Conservation (phyloP, 2,888 invertebrate species). For the Baronia brevicornis region DNA sequence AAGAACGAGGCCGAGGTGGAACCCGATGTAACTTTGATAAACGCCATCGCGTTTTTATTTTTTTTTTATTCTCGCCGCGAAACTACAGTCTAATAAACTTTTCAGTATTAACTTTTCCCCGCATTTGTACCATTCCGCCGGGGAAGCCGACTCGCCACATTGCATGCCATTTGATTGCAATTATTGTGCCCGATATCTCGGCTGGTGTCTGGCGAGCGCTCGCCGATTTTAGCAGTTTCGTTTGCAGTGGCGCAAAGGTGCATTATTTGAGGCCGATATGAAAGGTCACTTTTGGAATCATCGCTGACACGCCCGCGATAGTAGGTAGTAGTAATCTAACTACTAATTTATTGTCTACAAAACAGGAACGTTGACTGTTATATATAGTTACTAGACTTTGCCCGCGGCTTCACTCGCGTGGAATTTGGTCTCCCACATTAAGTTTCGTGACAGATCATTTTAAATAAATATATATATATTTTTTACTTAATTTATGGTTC, state of each 20-base stretch:
- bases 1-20: slow-evolving; percentile 24
- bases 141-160: slow-evolving; percentile 23
- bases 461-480: too few species aligned
- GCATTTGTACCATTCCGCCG: slow-evolving; percentile 23
- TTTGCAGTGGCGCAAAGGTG: too few species aligned
- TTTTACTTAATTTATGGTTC: too few species aligned
- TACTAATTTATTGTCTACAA: too few species aligned
- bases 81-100: slow-evolving; percentile 28
- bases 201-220: slow-evolving; percentile 22
- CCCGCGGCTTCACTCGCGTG: too few species aligned
- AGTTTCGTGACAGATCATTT: too few species aligned
- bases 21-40: slow-evolving; percentile 26
- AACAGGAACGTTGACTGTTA: too few species aligned
- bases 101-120: slow-evolving; percentile 31
- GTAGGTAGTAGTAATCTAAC: too few species aligned
- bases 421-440: too few species aligned
- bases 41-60: slow-evolving; percentile 22
- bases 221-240: slow-evolving; percentile 19
- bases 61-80: slow-evolving; percentile 20
- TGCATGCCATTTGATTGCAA: slow-evolving; percentile 45
- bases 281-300: too few species aligned
- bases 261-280: slow-evolving; percentile 4
- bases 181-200: slow-evolving; percentile 39
- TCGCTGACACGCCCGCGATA: too few species aligned
- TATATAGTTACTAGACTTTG: too few species aligned